Conservation (phyloP, 2,797 vertebrate species). For the Kryptopterus vitreolus region DNA sequence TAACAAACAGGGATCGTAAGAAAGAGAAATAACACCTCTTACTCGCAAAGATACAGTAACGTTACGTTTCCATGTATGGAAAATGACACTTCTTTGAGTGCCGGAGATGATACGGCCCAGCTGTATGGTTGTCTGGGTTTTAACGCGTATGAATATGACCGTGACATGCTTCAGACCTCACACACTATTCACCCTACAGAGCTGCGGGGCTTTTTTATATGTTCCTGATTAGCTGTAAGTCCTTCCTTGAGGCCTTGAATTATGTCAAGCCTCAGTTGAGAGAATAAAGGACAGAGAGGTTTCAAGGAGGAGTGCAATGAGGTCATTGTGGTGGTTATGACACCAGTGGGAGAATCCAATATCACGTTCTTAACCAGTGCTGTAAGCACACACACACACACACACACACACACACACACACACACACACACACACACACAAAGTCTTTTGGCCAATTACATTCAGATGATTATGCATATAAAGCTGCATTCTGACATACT, state of each 20-base stretch:
- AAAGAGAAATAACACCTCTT: constrained; percentile 27
- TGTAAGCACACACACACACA: neutral
- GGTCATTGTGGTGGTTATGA: constrained; percentile 33
- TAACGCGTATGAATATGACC: neutral
- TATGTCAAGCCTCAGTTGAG: constrained; percentile 24
- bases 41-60: constrained; percentile 29
- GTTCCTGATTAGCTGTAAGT: constrained; percentile 41
- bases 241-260: constrained; percentile 12
- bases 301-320: constrained; percentile 17
- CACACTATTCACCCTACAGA: constrained; percentile 30
- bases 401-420: neutral
- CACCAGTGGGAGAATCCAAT: constrained; percentile 27
- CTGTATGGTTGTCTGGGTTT: constrained; percentile 9
- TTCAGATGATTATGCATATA: constrained; percentile 18
- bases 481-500: neutral
- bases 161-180: constrained; percentile 42
- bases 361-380: constrained; percentile 12
- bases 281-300: constrained; percentile 14
- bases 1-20: too few species aligned
- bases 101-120: constrained; percentile 18
- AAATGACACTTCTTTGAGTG: constrained; percentile 30
- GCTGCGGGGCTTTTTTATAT: constrained; percentile 30
- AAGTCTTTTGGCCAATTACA: constrained; percentile 5
- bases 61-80: constrained; percentile 29
- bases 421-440: neutral